Base-by-base conservation (phyloP, 2,888 invertebrate species). In the Periphyllus acericola region DNA sequence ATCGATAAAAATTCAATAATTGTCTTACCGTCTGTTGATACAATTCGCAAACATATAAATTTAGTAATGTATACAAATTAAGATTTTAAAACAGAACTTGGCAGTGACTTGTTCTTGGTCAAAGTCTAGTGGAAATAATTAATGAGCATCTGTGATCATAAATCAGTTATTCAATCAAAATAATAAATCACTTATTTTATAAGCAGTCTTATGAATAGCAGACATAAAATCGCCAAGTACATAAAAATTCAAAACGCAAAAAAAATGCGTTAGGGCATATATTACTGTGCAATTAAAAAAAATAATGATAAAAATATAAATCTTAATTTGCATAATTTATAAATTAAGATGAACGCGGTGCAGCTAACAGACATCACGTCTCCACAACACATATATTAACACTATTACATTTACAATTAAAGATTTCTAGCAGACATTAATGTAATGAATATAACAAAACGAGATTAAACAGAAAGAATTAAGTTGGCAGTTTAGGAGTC, bases 161-260 rank as follows among this genome's bases (percentile, higher is more conserved):
- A 60, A 66, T 68, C 29, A 84, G 40, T 85, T 66, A 78, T 52
- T 74, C 29, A 66, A 80, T 74, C 25, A 40, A 46, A 46, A 46
- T 46, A 46, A 52, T 68, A 78, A 17, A 72, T 72, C 32, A 81
- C 80, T 36, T 66, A 87, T 60, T 87, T 11, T 25, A 19, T 74
- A 32, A 87, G 55, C 87, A 87, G 87, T 81, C 87, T 87, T 81
- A 87, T 74, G n/a, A 76, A 85, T 46, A 34, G 17, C 46, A 66
- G 40, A 85, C n/a, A 68, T 19, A 1, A 55, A 86, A 79, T 71
- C 29, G 32, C n/a, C 29, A 71, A 71, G 71, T 78, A 72, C 25
- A 34, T 46, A 17, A 68, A 32, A 1, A 85, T 25, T 78, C 5
- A 25, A 78, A 72, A 72, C n/a, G 55, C 40, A 72, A n/a, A 79